phyloP scores from a whole-genome alignment of 2,113 vertebrate genomes.

The Atractosteus spatula region DNA sequence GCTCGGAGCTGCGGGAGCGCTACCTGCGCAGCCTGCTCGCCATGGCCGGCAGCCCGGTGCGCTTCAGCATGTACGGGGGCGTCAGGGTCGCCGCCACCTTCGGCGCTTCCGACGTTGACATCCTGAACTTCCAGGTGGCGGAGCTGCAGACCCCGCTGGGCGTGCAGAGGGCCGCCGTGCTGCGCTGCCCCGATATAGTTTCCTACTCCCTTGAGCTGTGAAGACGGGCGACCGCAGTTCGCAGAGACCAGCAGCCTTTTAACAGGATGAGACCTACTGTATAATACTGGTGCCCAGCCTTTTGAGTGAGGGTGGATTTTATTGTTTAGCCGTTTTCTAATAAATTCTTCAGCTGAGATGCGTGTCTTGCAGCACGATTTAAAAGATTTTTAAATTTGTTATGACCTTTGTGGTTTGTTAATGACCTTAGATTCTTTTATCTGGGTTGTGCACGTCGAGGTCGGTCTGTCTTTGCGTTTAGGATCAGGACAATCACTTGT shows the following conservation, averaged over 20 bases:
- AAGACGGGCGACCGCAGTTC: slow-evolving; percentile 22
- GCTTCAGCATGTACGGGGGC: slow-evolving; percentile 71
- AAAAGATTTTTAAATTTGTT: no score
- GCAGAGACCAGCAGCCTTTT: not conserved
- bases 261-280: no score
- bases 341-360: no score
- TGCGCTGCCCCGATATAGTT: slow-evolving; percentile 81
- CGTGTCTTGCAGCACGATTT: no score
- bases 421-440: no score
- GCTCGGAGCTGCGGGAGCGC: slow-evolving; percentile 68
- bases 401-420: no score
- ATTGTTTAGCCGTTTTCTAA: no score
- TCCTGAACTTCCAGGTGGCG: slow-evolving; percentile 82
- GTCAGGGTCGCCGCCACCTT: slow-evolving; percentile 75
- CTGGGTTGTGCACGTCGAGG: no score
- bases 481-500: no score
- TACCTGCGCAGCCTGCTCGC: slow-evolving; percentile 78
- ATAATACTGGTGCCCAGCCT: no score
- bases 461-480: no score
- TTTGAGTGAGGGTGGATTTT: not conserved
- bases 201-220: slow-evolving; percentile 69
- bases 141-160: slow-evolving; percentile 82
- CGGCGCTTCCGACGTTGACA: slow-evolving; percentile 77
- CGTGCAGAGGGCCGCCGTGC: slow-evolving; percentile 77
- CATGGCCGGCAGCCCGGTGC: slow-evolving; percentile 66